These are phyloP conservation scores for Delphinus delphis DNA, from an alignment of 2,113 vertebrate genomes.

Conservation along the genomic window DNA sequence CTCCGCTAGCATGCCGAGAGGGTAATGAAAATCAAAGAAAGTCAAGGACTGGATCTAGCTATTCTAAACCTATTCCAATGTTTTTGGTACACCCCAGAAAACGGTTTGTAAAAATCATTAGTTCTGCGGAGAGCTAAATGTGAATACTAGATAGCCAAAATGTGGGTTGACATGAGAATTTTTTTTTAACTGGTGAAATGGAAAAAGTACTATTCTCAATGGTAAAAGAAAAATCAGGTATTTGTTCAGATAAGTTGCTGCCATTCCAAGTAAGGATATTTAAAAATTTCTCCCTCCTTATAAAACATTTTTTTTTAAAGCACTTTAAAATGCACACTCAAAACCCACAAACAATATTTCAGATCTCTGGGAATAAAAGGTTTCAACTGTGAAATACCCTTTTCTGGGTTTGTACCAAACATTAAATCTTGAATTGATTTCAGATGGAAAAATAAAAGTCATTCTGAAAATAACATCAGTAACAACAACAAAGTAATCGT, in stretches of 20 bases:
- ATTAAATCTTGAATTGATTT: constrained; percentile 80
- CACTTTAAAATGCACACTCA: constrained; percentile 71
- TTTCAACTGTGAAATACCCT: constrained; percentile 61
- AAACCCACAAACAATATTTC: constrained; percentile 66
- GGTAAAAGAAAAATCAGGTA: constrained; percentile 64
- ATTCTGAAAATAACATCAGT: constrained; percentile 81
- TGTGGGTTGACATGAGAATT: constrained; percentile 66
- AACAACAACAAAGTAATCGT: constrained; percentile 76
- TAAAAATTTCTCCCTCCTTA: constrained; percentile 68
- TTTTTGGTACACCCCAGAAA: constrained; percentile 88
- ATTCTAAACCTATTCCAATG: constrained; percentile 78
- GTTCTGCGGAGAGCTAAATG: constrained; percentile 81
- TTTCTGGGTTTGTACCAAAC: constrained; percentile 85
- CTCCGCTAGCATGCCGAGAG: constrained; percentile 85
- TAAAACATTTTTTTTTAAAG: constrained; percentile 71
- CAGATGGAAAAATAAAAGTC: constrained; percentile 74
- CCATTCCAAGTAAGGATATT: constrained; percentile 53
- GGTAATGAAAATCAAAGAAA: constrained; percentile 85
- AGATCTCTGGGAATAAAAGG: constrained; percentile 77
- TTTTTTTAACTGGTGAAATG: constrained; percentile 68
- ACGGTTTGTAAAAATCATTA: constrained; percentile 79
- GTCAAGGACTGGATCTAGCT: constrained; percentile 88
- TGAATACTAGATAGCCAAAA: constrained; percentile 74
- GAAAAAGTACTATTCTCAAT: constrained; percentile 60
- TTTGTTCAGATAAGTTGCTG: constrained; percentile 72